Evolutionary conservation across 1,140 invertebrate species (phyloP), one percentile per base, ranked within the genome.

Genomic region (Frieseomelitta varia): DNA sequence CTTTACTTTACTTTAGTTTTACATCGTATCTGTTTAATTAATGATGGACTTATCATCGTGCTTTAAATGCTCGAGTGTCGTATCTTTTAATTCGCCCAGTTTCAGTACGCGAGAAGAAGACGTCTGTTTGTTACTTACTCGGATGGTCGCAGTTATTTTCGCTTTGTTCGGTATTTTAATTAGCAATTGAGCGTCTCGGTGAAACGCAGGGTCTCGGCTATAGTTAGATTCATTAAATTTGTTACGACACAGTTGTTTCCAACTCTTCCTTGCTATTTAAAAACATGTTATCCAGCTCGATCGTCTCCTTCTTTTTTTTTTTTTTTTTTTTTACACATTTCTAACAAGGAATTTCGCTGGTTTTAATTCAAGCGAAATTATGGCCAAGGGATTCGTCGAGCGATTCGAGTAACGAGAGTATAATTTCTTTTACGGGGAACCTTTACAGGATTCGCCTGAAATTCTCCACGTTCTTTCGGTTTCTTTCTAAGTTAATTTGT

Each of bases 91-190:
- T 73, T 74, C 39, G 17, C 79, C 30, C 11, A 1, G 1, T n/a
- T 24, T 34, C 10, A 4, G 34, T 39, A 39, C 34, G 34, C 34
- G 39, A 34, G 55, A 75, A 27, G 15, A 47, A 76, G 4, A 27
- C 53, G 12, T 30, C 24, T 67, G 72, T 67, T 67, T 65, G n/a
- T 76, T 78, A 55, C 24, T 51, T 17, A 10, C 21, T 14, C 17
- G 21, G n/a, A 27, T n/a, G 65, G n/a, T 55, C 1, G 24, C 39
- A n/a, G 17, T 30, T 73, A 56, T 84, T 79, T 72, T 72, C 47
- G 51, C 56, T 75, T 68, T 74, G 53, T 79, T 69, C 78, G 78
- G 21, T 72, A 79, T 81, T 85, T 81, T 68, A 80, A 85, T 85
- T 79, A 85, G 53, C 67, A 79, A 85, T 85, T 85, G 67, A 81